Base-by-base conservation (phyloP, 1,140 invertebrate genomes). In the Lepidurus arcticus region DNA sequence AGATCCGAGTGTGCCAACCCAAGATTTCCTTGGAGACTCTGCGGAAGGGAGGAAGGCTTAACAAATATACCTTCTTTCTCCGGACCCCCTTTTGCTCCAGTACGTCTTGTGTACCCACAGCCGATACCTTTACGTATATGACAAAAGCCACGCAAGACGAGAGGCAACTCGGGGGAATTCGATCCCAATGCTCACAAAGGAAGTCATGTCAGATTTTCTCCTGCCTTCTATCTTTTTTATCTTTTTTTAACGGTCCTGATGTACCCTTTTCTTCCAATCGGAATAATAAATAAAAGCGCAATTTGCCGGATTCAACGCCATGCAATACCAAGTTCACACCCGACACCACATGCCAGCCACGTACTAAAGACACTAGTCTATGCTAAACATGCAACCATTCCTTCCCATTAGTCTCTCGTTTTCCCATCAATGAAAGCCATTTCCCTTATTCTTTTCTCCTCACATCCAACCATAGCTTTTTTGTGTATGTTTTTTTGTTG, bases 331-430 rank as follows among this genome's bases (percentile, higher is more conserved):
- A 65, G 53, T 65, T 65, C 13, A 65, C 53, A 65, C 53, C 4
- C 53, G 1, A 9, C 21, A 7, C 53, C 53, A n/a, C 53, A 65
- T 13, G 21, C 8, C 53, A 65, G 13, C 53, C 53, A 65, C 8
- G 53, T 65, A n/a, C 53, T 65, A 65, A 65, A 16, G 53, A 65
- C 13, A 65, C 53, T 21, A 34, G 34, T 34, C 9, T 7, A 16
- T 65, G 53, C 53, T 65, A 65, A 65, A 65, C 53, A 65, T 65
- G 53, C 53, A 65, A 65, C 53, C 53, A 65, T 65, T 65, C 13
- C 53, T 65, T 65, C 53, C 53, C 53, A 65, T 65, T 65, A 65
- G 53, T 11, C 53, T 9, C 53, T 65, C 53, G 16, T 4, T 16
- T 65, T 65, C 21, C 53, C 53, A 65, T 65, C 53, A 65, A 65